Conservation (phyloP, 2,888 invertebrate species). For the Hyles lineata region DNA sequence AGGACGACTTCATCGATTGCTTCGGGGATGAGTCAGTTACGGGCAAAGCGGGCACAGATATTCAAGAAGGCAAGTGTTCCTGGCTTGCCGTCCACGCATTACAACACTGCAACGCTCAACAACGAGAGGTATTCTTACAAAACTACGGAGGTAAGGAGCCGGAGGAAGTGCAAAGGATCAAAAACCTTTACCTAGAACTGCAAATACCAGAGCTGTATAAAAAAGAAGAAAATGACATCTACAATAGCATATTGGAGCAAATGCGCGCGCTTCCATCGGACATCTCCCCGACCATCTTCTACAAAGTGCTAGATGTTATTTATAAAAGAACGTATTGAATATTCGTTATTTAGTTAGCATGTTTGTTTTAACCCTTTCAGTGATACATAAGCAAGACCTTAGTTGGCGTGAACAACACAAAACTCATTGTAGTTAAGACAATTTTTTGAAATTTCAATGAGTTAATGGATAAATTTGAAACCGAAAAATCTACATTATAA, state of each 20-base stretch:
- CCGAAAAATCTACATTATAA: no score
- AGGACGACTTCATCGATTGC: slow-evolving; percentile 94
- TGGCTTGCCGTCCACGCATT: slow-evolving; percentile 90
- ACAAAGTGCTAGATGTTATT: slow-evolving; percentile 89
- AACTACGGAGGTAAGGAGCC: slow-evolving; percentile 89
- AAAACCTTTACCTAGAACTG: slow-evolving; percentile 83
- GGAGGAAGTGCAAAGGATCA: slow-evolving; percentile 82
- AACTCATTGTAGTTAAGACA: no score
- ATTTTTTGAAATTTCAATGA: neutral
- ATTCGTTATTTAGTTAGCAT: neutral
- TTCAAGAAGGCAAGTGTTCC: slow-evolving; percentile 93
- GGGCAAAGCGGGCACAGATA: slow-evolving; percentile 61
- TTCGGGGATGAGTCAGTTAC: slow-evolving; percentile 87
- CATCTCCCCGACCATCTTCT: slow-evolving; percentile 87
- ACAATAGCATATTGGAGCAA: slow-evolving; percentile 88
- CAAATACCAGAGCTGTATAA: slow-evolving; percentile 88
- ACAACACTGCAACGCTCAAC: slow-evolving; percentile 89
- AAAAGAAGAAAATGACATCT: slow-evolving; percentile 89
- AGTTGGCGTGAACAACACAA: no score
- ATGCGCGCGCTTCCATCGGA: slow-evolving; percentile 89
- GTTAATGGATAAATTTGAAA: no score
- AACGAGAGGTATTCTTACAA: slow-evolving; percentile 87
- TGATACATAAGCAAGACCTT: no score
- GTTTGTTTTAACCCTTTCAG: no score
- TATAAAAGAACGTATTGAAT: slow-evolving; percentile 79